These are phyloP conservation scores for Ormyrus labotus DNA, from an alignment of 2,888 invertebrate genomes.

Conservation along the genomic window DNA sequence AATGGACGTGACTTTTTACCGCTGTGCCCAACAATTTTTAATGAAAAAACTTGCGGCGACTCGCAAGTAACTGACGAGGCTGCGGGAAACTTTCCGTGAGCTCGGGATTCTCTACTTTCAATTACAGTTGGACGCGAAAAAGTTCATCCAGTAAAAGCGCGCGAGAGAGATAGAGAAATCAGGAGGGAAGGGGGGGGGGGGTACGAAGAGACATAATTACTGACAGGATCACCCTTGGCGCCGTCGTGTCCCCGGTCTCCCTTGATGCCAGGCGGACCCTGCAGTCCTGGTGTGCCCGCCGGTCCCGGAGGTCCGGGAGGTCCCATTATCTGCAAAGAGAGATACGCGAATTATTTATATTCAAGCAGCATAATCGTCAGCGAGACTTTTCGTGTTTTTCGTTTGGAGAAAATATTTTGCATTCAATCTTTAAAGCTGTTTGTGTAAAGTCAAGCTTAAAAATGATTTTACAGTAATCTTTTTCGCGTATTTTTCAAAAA, in stretches of 20 bases:
- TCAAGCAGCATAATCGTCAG: no score
- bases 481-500: no score
- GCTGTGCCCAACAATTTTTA: constrained; percentile 40
- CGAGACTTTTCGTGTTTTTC: no score
- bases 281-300: constrained; percentile 83
- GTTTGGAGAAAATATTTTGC: no score
- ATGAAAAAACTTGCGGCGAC: constrained; percentile 44
- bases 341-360: no score
- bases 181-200: not conserved
- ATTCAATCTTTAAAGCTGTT: no score
- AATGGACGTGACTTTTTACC: constrained; percentile 29
- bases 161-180: no score
- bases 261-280: constrained; percentile 90
- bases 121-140: not conserved
- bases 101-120: not conserved
- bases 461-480: no score
- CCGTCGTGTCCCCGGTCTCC: constrained; percentile 91
- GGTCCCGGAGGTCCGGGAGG: constrained; percentile 89
- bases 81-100: constrained; percentile 9
- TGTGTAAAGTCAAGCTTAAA: no score
- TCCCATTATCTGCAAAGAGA: constrained; percentile 77
- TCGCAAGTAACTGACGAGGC: not conserved
- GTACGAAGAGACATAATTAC: constrained; percentile 66
- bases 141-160: not conserved
- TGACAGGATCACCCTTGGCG: constrained; percentile 88